Conservation (phyloP, 1,140 invertebrate species). For the Limonius californicus region DNA sequence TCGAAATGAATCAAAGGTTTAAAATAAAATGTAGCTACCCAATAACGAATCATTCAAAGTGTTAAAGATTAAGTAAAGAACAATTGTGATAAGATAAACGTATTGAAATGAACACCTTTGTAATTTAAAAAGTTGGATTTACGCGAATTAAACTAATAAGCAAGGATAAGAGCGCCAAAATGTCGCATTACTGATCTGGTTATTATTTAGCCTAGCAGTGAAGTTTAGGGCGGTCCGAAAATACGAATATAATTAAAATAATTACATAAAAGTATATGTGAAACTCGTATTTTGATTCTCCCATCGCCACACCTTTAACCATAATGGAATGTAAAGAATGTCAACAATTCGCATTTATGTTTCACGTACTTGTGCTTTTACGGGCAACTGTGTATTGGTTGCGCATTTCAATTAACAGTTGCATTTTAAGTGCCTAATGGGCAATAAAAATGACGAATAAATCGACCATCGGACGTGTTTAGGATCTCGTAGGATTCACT, state of each 20-base stretch:
- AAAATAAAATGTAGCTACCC: no score
- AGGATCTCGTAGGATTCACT: slow-evolving; percentile 8
- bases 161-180: no score
- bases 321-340: slow-evolving; percentile 37
- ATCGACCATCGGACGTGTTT: no score
- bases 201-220: no score
- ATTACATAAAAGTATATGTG: slow-evolving; percentile 16
- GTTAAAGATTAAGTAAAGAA: no score
- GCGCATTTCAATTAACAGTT: slow-evolving; percentile 22
- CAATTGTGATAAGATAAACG: no score
- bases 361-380: slow-evolving; percentile 23
- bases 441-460: slow-evolving; percentile 10
- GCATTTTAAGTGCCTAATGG: slow-evolving; percentile 18
- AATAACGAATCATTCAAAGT: no score
- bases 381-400: slow-evolving; percentile 25
- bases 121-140: no score
- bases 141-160: no score
- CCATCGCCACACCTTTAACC: slow-evolving; percentile 34
- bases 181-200: no score
- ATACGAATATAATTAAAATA: neutral
- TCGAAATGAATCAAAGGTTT: no score
- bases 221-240: neutral
- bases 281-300: slow-evolving; percentile 18
- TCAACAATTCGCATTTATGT: slow-evolving; percentile 30
- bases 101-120: no score